phyloP scores from a whole-genome alignment of 2,113 vertebrate species.

The Nyctibius bracteatus region DNA sequence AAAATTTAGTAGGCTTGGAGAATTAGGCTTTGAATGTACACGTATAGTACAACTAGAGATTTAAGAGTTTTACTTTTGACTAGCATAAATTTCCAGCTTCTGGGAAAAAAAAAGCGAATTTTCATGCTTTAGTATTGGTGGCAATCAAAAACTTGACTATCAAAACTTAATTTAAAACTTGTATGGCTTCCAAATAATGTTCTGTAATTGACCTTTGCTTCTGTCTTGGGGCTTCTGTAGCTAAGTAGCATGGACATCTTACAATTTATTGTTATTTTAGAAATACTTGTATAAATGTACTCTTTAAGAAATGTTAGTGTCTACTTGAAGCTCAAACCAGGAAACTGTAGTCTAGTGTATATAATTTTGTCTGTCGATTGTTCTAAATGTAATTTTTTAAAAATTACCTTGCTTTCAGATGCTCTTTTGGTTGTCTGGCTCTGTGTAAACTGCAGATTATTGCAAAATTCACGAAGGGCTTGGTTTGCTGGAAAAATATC shows the following conservation, averaged over 20 bases:
- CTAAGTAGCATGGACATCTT: background rate
- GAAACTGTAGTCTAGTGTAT: background rate
- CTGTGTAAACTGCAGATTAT: background rate
- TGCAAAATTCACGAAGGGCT: background rate
- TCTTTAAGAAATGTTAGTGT: background rate
- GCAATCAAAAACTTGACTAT: background rate
- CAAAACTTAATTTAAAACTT: background rate
- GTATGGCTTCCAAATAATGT: background rate
- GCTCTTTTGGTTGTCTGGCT: constrained; percentile 21
- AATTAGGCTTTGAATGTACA: background rate
- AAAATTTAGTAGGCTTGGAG: background rate
- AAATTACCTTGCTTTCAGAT: background rate
- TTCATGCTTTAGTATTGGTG: background rate
- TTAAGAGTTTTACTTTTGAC: background rate
- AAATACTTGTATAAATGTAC: background rate
- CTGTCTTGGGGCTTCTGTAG: background rate
- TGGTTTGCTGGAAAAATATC: background rate
- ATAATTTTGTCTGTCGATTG: constrained; percentile 15
- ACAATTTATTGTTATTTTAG: constrained; percentile 15
- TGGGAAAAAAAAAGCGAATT: background rate
- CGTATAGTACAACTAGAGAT: background rate
- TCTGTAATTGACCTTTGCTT: constrained; percentile 3
- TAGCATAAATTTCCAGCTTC: background rate
- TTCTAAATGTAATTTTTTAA: constrained; percentile 19
- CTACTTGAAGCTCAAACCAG: background rate